Conservation (phyloP, 1,140 invertebrate species). For the Pseudoatta argentina region DNA sequence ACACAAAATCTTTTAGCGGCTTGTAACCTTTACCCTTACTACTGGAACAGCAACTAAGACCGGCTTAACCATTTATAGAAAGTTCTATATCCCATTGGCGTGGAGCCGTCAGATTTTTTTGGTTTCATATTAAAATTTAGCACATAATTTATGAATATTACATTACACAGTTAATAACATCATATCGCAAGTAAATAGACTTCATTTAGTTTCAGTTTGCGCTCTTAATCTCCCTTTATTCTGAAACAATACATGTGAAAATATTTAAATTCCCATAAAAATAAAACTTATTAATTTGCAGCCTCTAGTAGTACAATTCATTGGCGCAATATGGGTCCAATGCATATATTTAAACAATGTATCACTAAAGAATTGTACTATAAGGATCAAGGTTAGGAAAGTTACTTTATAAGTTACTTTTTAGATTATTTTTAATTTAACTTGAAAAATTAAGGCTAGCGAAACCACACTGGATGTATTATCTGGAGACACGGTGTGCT, state of each 20-base stretch:
- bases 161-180: too few relatives aligned
- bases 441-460: too few relatives aligned
- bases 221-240: not conserved
- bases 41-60: slow-evolving; percentile 65
- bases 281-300: not conserved
- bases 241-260: not conserved
- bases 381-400: too few relatives aligned
- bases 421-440: too few relatives aligned
- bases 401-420: too few relatives aligned
- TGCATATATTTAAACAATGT: too few relatives aligned
- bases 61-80: slow-evolving; percentile 77
- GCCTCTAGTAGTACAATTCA: too few relatives aligned
- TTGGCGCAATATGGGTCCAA: too few relatives aligned
- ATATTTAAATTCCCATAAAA: not conserved
- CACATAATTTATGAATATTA: not conserved
- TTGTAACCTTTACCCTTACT: slow-evolving; percentile 80
- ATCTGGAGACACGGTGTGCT: too few relatives aligned
- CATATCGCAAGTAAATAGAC: not conserved
- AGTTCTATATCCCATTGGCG: slow-evolving; percentile 65
- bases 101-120: slow-evolving; percentile 20
- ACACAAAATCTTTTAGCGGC: slow-evolving; percentile 59
- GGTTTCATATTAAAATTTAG: not conserved
- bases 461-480: too few relatives aligned
- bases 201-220: not conserved
- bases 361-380: too few relatives aligned